A percentile compares a stretch with the other conserved stretches of the same genome.
Evolutionary conservation across 2,797 vertebrate species (phyloP).

Genomic region (Zalophus californianus): DNA sequence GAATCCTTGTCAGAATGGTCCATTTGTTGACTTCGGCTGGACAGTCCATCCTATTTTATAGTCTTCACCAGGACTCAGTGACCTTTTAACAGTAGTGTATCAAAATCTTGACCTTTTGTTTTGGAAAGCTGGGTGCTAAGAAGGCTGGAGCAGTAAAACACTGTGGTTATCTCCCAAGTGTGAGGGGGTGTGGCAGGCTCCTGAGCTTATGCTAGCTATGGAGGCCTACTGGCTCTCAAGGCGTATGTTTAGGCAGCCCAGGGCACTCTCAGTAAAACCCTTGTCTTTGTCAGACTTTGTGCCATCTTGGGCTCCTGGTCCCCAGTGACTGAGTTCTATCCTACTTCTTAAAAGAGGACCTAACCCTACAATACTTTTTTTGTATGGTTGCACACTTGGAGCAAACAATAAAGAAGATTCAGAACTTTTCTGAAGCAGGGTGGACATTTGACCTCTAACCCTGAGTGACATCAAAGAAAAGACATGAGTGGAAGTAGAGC

Average conservation of each 20-base stretch:
- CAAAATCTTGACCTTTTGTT: constrained; percentile 60
- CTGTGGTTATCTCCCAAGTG: no score
- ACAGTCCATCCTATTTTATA: constrained; percentile 16
- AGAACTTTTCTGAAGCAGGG: background rate
- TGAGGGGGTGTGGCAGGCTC: background rate
- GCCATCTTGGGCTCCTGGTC: background rate
- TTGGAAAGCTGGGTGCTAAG: constrained; percentile 5
- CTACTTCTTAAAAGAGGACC: background rate
- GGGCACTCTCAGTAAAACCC: background rate
- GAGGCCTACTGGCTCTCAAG: background rate
- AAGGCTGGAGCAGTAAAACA: background rate
- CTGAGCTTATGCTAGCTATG: background rate
- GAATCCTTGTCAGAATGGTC: background rate
- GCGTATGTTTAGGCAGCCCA: rapidly evolving
- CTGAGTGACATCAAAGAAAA: background rate
- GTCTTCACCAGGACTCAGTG: constrained; percentile 34
- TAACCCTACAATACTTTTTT: background rate
- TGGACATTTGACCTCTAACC: background rate
- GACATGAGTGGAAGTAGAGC: background rate
- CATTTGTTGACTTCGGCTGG: background rate
- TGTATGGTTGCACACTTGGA: background rate
- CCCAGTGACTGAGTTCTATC: background rate
- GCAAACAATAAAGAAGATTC: background rate
- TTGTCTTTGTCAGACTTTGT: background rate
- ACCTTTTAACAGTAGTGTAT: constrained; percentile 30